Evolutionary conservation across 2,113 vertebrate species (phyloP).

Genomic region (Phyllostomus hastatus): DNA sequence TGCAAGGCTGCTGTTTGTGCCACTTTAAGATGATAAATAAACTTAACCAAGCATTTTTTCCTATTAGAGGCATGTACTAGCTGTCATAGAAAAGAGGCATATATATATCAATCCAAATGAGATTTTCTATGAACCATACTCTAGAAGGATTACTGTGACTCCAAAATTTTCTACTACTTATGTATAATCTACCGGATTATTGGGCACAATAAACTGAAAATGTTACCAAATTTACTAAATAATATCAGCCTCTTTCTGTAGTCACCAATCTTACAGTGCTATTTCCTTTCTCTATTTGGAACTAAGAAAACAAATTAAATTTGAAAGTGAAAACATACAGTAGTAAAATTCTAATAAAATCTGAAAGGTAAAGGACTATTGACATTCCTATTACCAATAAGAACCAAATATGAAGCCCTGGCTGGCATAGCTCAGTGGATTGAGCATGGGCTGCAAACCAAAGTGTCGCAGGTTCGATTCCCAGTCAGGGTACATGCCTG

Average conservation of each 20-base stretch:
- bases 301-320: neutral
- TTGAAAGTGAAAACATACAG: conserved; percentile 8
- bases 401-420: neutral
- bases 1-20: neutral
- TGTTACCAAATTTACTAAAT: neutral
- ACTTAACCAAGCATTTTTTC: neutral
- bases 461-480: no score
- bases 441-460: no score
- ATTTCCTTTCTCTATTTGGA: neutral
- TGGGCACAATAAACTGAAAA: neutral
- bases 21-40: neutral
- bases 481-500: no score
- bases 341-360: conserved; percentile 22
- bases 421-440: no score
- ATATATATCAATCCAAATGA: neutral
- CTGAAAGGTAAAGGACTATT: neutral
- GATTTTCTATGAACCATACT: neutral
- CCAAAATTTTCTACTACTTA: neutral
- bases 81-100: neutral
- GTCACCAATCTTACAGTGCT: neutral
- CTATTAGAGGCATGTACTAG: conserved; percentile 3
- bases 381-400: neutral
- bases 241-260: neutral
- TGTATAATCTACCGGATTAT: neutral
- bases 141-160: neutral